Conservation (phyloP, 1,140 invertebrate species). For the Drosophila asahinai region DNA sequence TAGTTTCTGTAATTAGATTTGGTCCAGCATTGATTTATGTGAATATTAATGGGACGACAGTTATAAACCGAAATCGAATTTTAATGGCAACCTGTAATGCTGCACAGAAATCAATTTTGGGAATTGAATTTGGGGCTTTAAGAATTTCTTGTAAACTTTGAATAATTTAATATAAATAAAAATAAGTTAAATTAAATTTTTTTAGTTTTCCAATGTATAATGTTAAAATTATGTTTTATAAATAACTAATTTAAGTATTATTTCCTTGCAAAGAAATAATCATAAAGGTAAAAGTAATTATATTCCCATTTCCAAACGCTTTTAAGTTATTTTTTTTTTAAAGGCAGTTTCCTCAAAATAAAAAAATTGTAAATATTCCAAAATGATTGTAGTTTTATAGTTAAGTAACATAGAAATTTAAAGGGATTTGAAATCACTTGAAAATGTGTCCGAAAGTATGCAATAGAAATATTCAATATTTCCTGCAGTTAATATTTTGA, state of each 20-base stretch:
- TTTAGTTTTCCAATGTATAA: no score
- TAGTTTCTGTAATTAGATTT: slow-evolving; percentile 76
- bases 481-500: no score
- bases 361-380: no score
- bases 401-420: background rate
- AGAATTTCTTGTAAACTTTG: background rate
- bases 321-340: no score
- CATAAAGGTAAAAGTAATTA: no score
- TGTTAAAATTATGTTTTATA: no score
- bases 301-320: no score
- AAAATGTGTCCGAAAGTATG: background rate
- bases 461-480: background rate
- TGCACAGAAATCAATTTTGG: slow-evolving; percentile 1
- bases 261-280: no score
- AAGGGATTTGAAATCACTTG: background rate
- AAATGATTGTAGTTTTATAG: background rate
- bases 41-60: slow-evolving; percentile 72
- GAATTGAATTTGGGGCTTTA: background rate
- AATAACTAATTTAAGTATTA: no score
- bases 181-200: no score
- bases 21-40: slow-evolving; percentile 66
- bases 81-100: slow-evolving; percentile 47
- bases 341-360: no score
- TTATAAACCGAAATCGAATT: slow-evolving; percentile 61
- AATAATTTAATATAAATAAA: no score